These are phyloP conservation scores for Danionella cerebrum DNA, from an alignment of 2,113 vertebrate species.

Conservation along the genomic window DNA sequence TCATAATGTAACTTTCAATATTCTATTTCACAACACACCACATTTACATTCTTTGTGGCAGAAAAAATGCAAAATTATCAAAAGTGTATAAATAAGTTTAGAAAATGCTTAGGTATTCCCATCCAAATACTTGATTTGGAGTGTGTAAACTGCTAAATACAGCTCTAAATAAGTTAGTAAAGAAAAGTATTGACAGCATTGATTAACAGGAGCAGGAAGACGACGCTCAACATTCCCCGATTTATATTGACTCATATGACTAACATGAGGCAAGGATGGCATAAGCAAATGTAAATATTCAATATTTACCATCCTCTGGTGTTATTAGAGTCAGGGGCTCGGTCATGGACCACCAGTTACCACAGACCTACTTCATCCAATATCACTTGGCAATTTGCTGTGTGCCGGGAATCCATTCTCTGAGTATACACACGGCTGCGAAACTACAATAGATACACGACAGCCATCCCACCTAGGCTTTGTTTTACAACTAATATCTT, in stretches of 20 bases:
- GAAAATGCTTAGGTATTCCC: too few species aligned
- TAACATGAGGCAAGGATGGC: conserved; percentile 49
- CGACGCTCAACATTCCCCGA: conserved; percentile 36
- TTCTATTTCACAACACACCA: too few species aligned
- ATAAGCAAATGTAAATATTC: conserved; percentile 73
- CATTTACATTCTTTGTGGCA: too few species aligned
- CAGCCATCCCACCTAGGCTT: conserved; percentile 15
- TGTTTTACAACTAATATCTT: conserved; percentile 37
- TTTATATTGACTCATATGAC: conserved; percentile 62
- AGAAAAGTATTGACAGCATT: conserved; percentile 52
- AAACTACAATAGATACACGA: conserved; percentile 39
- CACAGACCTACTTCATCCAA: conserved; percentile 46
- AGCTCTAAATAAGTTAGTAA: conserved; percentile 56
- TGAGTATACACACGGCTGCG: conserved; percentile 35
- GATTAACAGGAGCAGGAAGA: conserved; percentile 43
- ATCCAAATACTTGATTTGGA: too few species aligned
- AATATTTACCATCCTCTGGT: conserved; percentile 67
- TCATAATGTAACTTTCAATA: too few species aligned
- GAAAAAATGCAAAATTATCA: too few species aligned
- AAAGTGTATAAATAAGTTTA: too few species aligned
- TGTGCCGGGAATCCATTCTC: conserved; percentile 41
- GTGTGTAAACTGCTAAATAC: conserved; percentile 37
- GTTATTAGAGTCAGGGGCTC: conserved; percentile 63
- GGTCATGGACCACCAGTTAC: conserved; percentile 51
- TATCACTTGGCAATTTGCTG: conserved; percentile 52